phyloP scores from a whole-genome alignment of 2,113 vertebrate genomes.

The Zapus hudsonius region DNA sequence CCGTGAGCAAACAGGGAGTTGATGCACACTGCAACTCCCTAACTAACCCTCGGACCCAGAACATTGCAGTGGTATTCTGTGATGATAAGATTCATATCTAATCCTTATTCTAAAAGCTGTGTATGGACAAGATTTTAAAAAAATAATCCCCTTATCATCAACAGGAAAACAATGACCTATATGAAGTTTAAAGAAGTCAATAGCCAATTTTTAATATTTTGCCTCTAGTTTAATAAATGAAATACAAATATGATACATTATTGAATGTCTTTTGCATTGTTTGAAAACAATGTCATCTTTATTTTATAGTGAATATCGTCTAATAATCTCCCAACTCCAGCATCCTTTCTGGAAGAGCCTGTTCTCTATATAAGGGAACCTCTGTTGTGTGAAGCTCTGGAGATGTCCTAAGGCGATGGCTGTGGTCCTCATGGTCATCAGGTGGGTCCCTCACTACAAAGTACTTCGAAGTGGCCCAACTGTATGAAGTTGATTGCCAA shows the following conservation, averaged over 20 bases:
- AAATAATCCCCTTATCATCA: no score
- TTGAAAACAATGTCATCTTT: slow-evolving; percentile 20
- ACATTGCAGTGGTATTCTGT: no score
- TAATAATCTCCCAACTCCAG: background rate
- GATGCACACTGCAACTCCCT: no score
- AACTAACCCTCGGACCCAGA: no score
- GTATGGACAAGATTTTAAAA: no score
- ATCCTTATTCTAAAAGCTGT: no score
- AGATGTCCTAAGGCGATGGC: background rate
- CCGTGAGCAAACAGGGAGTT: no score
- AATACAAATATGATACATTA: background rate
- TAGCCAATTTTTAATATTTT: background rate
- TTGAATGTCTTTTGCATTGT: background rate
- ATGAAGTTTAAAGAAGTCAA: background rate
- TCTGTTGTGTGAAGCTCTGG: background rate
- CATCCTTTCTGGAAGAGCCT: background rate
- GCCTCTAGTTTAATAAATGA: background rate
- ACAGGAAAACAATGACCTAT: background rate
- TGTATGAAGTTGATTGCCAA: slow-evolving; percentile 15
- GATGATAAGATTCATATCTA: background rate
- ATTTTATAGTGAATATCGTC: background rate
- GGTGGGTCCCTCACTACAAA: background rate
- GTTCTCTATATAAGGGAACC: background rate
- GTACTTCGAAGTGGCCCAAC: background rate
- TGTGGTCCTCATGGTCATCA: background rate